A percentile compares a stretch with the other conserved stretches of the same genome.
These are phyloP conservation scores for Plebejus argus DNA, from an alignment of 2,888 invertebrate genomes.

Conservation along the genomic window DNA sequence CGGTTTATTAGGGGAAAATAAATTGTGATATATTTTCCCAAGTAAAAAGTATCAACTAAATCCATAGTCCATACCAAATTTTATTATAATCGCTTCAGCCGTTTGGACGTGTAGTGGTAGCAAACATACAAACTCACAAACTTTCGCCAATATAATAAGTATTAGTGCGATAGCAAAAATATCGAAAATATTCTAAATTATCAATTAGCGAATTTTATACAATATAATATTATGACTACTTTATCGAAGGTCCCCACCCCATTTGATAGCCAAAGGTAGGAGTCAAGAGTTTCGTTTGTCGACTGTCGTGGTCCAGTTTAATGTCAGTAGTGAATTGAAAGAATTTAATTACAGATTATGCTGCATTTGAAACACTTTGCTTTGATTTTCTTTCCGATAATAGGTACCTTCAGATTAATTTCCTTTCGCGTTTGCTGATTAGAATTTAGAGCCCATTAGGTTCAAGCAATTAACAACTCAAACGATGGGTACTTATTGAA, in stretches of 20 bases:
- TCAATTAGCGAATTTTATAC: slow-evolving; percentile 5
- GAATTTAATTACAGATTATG: not conserved
- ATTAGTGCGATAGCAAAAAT: too few relatives aligned
- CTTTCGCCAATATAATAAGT: too few relatives aligned
- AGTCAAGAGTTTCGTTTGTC: not conserved
- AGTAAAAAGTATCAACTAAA: too few relatives aligned
- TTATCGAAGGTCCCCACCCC: not conserved
- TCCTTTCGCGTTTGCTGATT: not conserved
- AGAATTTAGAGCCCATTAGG: not conserved
- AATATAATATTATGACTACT: not conserved
- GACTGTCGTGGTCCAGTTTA: not conserved
- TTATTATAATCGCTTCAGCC: too few relatives aligned
- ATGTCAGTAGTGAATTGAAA: not conserved
- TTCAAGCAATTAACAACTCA: not conserved
- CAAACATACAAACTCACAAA: too few relatives aligned
- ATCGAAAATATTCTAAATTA: too few relatives aligned
- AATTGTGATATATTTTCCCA: too few relatives aligned
- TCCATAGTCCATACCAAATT: too few relatives aligned
- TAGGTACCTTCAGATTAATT: too few relatives aligned
- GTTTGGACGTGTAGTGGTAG: too few relatives aligned
- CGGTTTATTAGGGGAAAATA: too few relatives aligned
- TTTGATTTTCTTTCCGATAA: not conserved
- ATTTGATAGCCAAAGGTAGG: not conserved
- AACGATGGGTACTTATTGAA: not conserved
- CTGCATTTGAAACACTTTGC: not conserved